Base-by-base conservation (phyloP, 2,113 vertebrate genomes). In the Athene cunicularia region DNA sequence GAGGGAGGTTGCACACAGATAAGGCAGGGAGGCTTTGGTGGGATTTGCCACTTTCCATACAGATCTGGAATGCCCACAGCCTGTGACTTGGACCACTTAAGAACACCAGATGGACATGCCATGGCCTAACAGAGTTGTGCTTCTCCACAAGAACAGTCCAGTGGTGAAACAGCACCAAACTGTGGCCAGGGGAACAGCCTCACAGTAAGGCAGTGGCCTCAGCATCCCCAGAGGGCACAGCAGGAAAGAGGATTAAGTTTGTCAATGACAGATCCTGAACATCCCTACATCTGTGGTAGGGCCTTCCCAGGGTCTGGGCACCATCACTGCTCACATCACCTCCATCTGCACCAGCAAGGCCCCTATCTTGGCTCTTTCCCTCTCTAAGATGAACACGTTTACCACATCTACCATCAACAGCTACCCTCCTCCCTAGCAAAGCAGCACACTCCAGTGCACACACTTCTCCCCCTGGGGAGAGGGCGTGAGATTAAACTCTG, bases 401-500 rank as follows among this genome's bases (percentile, higher is more conserved):
- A 49, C 43, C 35, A 33, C 58, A 72, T 56, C 52, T 63, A 33
- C 60, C 77, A 58, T 22, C 81, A 80, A 14, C 70, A 88, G 33
- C 70, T 32, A 56, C 71, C 81, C 87, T 91, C 5, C 5, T 75
- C 64, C 56, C 62, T 87, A 93, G 77, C 43, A 68, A 82, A 94
- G 88, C 90, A 90, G 22, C 90, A 95, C 85, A 41, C 77, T 83
- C 87, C 90, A 86, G 77, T 47, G 90, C 92, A 94, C 93, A 70
- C 49, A 58, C 74, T 88, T 95, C 66, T 85, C 14, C 74, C 91
- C 62, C 80, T n/a, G 81, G 90, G 92, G 74, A 94, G 70, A 93
- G 81, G 87, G 53, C 0, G 4, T 93, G 85, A 82, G 95, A 62
- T 64, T 12, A 16, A 94, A 53, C 35, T 35, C 60, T 64, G 63